Evolutionary conservation across 2,888 invertebrate genomes (phyloP), one percentile per base, ranked within the genome.

Genomic region (Philereme transversata): DNA sequence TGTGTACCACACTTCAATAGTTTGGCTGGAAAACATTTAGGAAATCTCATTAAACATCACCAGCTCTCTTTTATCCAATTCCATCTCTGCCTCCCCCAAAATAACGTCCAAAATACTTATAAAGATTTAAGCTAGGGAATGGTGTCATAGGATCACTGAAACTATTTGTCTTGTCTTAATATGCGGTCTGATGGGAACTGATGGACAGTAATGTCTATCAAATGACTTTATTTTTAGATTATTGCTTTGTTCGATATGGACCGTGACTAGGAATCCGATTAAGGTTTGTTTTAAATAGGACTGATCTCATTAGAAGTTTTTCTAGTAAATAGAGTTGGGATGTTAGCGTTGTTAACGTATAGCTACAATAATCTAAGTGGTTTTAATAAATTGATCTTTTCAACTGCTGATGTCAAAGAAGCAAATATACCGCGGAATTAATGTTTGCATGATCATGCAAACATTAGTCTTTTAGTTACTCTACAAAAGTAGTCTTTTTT

Each of bases 91-190:
- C 5, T 0, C 0, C 7, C 44, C 4, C 5, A 5, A 0, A 7
- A 46, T 55, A 68, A 51, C 45, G 57, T 54, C 44, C 36, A 61
- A 55, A 55, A 40, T 61, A 5, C 40, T 22, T 4, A 7, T 5
- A 22, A 10, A 51, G n/a, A 36, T 35, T 48, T 33, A 5, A 1
- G 10, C 36, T 6, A 56, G 55, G 50, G 56, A 67, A 67, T 63
- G 53, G 64, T 64, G 66, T 60, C 60, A 62, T 40, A 63, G 60
- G 61, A 63, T 64, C 53, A 58, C 55, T 59, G 54, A 38, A 38
- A 43, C 53, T 63, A 62, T 77, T 65, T 60, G 67, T 81, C 79
- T 84, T 82, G 79, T 77, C 80, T 74, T 60, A 62, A 77, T 75
- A 52, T 48, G 51, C 65, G 48, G 54, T 67, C 79, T 80, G 83